Base-by-base conservation (phyloP, 1,140 invertebrate species). In the Zeugodacus cucurbitae region DNA sequence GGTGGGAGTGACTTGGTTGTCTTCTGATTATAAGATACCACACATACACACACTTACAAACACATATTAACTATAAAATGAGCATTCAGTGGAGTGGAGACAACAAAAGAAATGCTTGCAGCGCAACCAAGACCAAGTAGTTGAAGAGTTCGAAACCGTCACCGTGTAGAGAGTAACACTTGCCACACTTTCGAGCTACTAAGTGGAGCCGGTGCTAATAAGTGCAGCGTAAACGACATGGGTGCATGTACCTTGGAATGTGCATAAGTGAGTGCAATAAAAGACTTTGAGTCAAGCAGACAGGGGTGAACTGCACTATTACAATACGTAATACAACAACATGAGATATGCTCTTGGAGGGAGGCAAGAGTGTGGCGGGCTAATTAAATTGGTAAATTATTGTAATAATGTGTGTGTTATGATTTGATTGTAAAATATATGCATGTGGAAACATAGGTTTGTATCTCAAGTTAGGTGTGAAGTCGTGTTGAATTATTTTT, bases 1-100 rank as follows among this genome's bases (percentile, higher is more conserved):
- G 67, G 67, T 74, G 67, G 67, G 67, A 74, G 67, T 74, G 67
- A 37, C 67, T 74, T 32, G 67, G 67, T 32, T 37, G 67, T 74
- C 67, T 74, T 74, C 34, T 74, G 34, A 74, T 26, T 67, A 34
- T 20, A 74, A 74, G 34, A 74, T 32, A 22, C 14, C 67, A 41
- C 20, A 41, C 34, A 41, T 37, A 74, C 32, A 11, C 14, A 74
- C 17, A 32, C 64, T 22, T 2, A 32, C 5, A 74, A 3, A 32
- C 29, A 34, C 20, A 74, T 41, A 37, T 74, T 5, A 11, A 22
- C 34, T 20, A 74, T 74, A 74, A 37, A 74, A 20, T 74, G 34
- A 74, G 67, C 67, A 74, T 41, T 37, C 34, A 41, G 17, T 17
- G 14, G 48, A 37, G 3, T 22, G 37, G 4, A 74, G 67, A 41